Base-by-base conservation (phyloP, 1,140 invertebrate species). In the Ditylenchus dipsaci region DNA sequence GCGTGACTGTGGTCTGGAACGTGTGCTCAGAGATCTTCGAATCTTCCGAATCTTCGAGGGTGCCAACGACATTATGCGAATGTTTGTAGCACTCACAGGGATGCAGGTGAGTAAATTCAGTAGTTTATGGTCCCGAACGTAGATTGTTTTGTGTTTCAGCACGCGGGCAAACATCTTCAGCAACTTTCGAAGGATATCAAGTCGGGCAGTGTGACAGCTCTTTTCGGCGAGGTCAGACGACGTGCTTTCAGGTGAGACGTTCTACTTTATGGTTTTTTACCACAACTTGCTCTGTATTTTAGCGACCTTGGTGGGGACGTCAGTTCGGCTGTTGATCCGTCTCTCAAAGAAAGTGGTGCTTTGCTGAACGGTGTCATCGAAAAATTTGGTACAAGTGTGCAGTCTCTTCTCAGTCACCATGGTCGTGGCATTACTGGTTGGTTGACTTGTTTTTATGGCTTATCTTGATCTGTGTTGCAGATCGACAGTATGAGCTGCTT, bases 31-130 rank as follows among this genome's bases (percentile, higher is more conserved):
- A 7, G 72, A 76, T 47, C 26, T 73, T 47, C 87, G 95, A 76
- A 96, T 99, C 76, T 99, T 98, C 87, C 87, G 95, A 80, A 99
- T 99, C 78, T 99, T 98, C 84, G 96, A 99, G 86, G 96, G 96
- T 78, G 93, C 93, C 30, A 99, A 98, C 84, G 96, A 99, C 83
- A 95, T 98, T 84, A 87, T 99, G n/a, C 86, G 95, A 53, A 85
- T 99, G 9, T 97, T 99, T 86, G 89, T 98, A n/a, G 91, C 93
- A 19, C 86, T 98, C 1, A 97, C 93, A 65, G 76, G 76, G 27
- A 76, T 79, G 64, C 73, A 76, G 23, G 30, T 73, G 11, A 38
- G 33, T 5, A 38, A 38, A 38, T 38, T 38, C 11, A 11, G 3
- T 3, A 5, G 33, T 3, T 38, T 38, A 11, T 38, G 3, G 11